A percentile compares a stretch with the other conserved stretches of the same genome.
Conservation (phyloP, 1,140 invertebrate genomes). For the Leptinotarsa texana region DNA sequence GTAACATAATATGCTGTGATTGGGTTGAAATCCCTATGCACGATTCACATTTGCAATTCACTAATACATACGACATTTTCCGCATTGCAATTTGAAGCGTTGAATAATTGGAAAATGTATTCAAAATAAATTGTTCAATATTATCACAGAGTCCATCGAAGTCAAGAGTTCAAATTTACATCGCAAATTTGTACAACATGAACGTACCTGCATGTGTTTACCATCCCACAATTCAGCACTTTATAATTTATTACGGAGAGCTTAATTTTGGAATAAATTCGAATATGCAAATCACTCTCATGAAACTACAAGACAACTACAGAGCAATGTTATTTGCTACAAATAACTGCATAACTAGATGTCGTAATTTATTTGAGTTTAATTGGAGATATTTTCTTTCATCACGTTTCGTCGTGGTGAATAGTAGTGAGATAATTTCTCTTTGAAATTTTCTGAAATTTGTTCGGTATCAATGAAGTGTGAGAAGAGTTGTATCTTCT, state of each 20-base stretch:
- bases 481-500: no score
- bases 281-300: neutral
- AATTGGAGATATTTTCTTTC: no score
- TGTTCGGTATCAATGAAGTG: no score
- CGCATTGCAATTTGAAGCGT: neutral
- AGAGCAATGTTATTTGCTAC: neutral
- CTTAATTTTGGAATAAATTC: neutral
- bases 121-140: slow-evolving; percentile 2
- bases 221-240: slow-evolving; percentile 17
- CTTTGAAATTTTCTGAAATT: no score
- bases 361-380: neutral
- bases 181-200: slow-evolving; percentile 7
- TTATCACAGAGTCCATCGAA: slow-evolving; percentile 8
- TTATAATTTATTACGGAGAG: slow-evolving; percentile 6
- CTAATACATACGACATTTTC: no score
- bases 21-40: no score
- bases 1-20: no score
- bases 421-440: no score
- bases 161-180: slow-evolving; percentile 16
- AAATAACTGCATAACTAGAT: neutral
- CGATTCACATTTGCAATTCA: no score
- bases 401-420: no score
- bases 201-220: slow-evolving; percentile 10
- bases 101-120: neutral
- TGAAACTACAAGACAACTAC: slow-evolving; percentile 7